These are phyloP conservation scores for Habrosyne pyritoides DNA, from an alignment of 2,888 invertebrate genomes.

Conservation along the genomic window DNA sequence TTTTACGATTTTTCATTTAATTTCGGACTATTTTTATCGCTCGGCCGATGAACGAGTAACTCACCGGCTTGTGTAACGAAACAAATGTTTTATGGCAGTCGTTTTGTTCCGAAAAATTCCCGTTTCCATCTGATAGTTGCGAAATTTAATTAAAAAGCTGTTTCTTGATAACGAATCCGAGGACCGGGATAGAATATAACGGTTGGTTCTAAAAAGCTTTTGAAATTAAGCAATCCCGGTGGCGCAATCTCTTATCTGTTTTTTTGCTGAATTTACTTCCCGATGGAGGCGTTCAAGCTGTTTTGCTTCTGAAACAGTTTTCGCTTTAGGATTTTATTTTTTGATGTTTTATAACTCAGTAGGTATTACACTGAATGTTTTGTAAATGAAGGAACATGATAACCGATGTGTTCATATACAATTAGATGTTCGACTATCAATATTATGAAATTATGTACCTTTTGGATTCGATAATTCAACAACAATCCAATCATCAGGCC, in stretches of 20 bases:
- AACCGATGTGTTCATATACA: background rate
- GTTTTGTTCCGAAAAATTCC: constrained; percentile 42
- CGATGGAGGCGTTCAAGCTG: constrained; percentile 31
- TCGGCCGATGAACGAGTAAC: constrained; percentile 32
- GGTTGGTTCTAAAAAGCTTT: constrained; percentile 42
- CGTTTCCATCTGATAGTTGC: constrained; percentile 59
- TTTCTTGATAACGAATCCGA: constrained; percentile 52
- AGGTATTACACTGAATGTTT: background rate
- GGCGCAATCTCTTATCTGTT: constrained; percentile 41
- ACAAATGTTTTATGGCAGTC: constrained; percentile 44
- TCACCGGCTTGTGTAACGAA: constrained; percentile 19
- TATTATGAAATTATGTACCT: background rate
- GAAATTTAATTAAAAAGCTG: constrained; percentile 61
- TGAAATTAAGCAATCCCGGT: constrained; percentile 40
- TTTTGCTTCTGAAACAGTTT: constrained; percentile 41
- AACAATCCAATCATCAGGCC: too few relatives aligned
- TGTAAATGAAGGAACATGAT: too few relatives aligned
- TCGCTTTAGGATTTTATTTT: constrained; percentile 9
- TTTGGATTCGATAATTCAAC: too few relatives aligned
- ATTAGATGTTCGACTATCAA: background rate
- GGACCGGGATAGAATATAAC: constrained; percentile 44
- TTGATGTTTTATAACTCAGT: background rate
- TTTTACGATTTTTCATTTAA: constrained; percentile 61
- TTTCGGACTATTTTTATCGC: constrained; percentile 44
- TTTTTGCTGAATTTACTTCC: constrained; percentile 46